These are phyloP conservation scores for Pristis pectinata DNA, from an alignment of 2,797 vertebrate genomes.

Conservation along the genomic window DNA sequence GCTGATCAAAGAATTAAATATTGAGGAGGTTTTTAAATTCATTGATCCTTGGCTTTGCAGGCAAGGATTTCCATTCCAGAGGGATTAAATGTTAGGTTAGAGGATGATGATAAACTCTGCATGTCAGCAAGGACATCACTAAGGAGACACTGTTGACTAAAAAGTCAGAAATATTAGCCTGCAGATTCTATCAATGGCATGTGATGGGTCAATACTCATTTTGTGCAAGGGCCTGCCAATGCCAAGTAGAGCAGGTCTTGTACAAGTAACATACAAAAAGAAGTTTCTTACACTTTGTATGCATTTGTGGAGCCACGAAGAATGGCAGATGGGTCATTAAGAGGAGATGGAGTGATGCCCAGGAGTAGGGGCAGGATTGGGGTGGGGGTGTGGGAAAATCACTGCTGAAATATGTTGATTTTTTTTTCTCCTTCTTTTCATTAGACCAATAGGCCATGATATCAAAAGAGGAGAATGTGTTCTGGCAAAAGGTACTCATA, in stretches of 20 bases:
- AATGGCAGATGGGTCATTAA: too few species aligned
- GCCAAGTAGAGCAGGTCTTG: too few species aligned
- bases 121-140: background rate
- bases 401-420: background rate
- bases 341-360: too few species aligned
- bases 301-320: too few species aligned
- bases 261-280: too few species aligned
- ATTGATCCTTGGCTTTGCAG: background rate
- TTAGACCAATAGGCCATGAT: conserved; percentile 93
- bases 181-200: too few species aligned
- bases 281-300: too few species aligned
- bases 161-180: background rate
- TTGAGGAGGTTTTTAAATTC: background rate
- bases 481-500: conserved; percentile 91
- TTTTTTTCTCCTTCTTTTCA: conserved; percentile 39
- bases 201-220: too few species aligned
- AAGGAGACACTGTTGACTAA: background rate
- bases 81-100: background rate
- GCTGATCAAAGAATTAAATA: background rate
- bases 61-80: background rate
- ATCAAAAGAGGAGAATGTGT: conserved; percentile 97
- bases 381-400: background rate
- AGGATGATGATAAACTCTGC: background rate
- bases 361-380: too few species aligned
- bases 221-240: too few species aligned